Conservation (phyloP, 2,113 vertebrate genomes). For the Zapus hudsonius region DNA sequence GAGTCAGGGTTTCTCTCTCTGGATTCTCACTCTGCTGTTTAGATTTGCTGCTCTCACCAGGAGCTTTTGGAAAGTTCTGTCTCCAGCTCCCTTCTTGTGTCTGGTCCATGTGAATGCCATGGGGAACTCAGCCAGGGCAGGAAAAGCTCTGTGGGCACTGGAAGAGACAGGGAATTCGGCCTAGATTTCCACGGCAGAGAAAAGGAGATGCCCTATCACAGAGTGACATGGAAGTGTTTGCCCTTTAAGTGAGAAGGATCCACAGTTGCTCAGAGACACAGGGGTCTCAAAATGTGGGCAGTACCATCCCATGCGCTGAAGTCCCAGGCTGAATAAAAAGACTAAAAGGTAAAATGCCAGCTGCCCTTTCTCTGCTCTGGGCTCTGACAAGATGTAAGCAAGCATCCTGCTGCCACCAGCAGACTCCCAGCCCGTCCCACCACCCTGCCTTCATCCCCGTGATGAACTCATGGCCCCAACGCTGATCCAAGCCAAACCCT, state of each 20-base stretch:
- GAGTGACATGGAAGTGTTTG: fast-evolving
- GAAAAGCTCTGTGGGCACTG: fast-evolving
- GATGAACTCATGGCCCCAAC: neutral
- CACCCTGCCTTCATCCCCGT: neutral
- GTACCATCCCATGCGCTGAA: neutral
- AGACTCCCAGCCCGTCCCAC: neutral
- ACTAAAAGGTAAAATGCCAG: neutral
- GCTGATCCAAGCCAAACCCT: neutral
- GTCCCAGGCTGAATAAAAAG: neutral
- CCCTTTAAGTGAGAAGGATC: fast-evolving
- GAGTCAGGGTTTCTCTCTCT: no score
- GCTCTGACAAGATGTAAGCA: neutral
- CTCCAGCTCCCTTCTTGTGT: no score
- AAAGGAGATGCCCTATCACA: fast-evolving
- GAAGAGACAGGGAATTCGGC: fast-evolving
- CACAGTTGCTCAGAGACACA: fast-evolving
- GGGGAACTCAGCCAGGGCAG: fast-evolving
- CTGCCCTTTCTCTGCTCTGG: neutral
- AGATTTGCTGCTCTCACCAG: no score
- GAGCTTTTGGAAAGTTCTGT: no score
- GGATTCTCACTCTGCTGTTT: no score
- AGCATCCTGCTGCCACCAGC: neutral
- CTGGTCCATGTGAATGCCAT: fast-evolving
- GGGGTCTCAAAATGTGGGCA: neutral
- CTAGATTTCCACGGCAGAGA: fast-evolving